Evolutionary conservation across 2,113 vertebrate species (phyloP), one percentile per base, ranked within the genome.

Genomic region (Panurus biarmicus): DNA sequence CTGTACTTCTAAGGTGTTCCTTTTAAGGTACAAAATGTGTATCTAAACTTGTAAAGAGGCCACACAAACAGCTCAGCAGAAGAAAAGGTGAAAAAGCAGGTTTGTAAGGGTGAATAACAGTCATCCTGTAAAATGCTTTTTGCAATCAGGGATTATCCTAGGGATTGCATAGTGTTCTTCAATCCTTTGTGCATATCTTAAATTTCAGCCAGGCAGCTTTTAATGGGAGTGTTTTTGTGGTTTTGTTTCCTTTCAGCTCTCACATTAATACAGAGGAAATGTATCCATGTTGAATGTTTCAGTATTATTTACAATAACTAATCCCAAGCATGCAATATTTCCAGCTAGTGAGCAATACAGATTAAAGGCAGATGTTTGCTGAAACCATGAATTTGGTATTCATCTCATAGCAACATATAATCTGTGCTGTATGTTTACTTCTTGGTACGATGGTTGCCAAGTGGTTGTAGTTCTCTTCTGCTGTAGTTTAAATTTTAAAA

Each of bases 331-430:
- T 56, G 61, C 54, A 76, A 47, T 69, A 29, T 18, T 84, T 83
- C 9, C 31, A 84, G 54, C 38, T 95, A 91, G 96, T 47, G 44
- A 96, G 42, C 54, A 56, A 50, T 73, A 67, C 25, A 71, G 79
- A 92, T 83, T 90, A 60, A 91, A 69, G 66, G 48, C 69, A 91
- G 85, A 82, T 95, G 88, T 81, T 76, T 70, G 54, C 47, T 81
- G 57, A 64, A 90, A 79, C 40, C 38, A 62, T 58, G 38, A 69
- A 84, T 29, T 29, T 91, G 87, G 61, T 77, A 54, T 62, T 91
- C 20, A 61, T 42, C 40, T 91, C 53, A 51, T 2, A 91, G 50
- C 45, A 86, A 54, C 9, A 57, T 71, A 77, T 71, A 47, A 58
- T 84, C 28, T 75, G 35, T 64, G 71, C n/a, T 83, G 21, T 11